Base-by-base conservation (phyloP, 2,797 vertebrate species). In the Sebastes goodei region DNA sequence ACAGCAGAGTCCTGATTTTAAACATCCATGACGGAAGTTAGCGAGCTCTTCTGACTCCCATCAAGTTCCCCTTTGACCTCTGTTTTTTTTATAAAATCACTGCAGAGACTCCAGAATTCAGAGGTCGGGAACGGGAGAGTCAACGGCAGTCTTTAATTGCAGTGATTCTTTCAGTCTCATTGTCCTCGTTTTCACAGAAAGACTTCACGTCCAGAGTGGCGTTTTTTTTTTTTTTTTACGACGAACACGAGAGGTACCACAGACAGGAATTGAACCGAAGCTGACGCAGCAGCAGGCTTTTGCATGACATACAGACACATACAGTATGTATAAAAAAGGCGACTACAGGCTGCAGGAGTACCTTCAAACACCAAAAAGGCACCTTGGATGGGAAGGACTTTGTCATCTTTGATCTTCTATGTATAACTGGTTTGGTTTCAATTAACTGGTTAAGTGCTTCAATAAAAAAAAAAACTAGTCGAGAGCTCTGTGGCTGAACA, bases 331-430 rank as follows among this genome's bases (percentile, higher is more conserved):
- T 62, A 65, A 70, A 67, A 67, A 80, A 80, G 84, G 62, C 20
- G 52, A 52, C 56, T 10, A n/a, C 53, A 10, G 56, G 70, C 74
- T 25, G 23, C 53, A 77, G 35, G 52, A 64, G 61, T 11, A 74
- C 81, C 78, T 82, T 74, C 55, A 8, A 30, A 74, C 57, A 53
- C 32, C 29, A 10, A 49, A 21, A 81, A 88, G 83, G 86, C 86
- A 85, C 73, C 61, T 35, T 52, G 69, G 61, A 61, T 33, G 69
- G 68, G 52, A 70, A 46, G 63, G 35, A 71, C 32, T 49, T n/a
- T n/a, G 25, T 74, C 55, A 76, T 53, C 57, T 83, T 62, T 62
- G 60, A 83, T 75, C 62, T 53, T 61, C 30, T 71, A 0, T 11
- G 11, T 29, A 52, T 6, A 30, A 72, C 52, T 17, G 55, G 55